Evolutionary conservation across 2,113 vertebrate species (phyloP).

Genomic region (Cricetomys ansorgei): DNA sequence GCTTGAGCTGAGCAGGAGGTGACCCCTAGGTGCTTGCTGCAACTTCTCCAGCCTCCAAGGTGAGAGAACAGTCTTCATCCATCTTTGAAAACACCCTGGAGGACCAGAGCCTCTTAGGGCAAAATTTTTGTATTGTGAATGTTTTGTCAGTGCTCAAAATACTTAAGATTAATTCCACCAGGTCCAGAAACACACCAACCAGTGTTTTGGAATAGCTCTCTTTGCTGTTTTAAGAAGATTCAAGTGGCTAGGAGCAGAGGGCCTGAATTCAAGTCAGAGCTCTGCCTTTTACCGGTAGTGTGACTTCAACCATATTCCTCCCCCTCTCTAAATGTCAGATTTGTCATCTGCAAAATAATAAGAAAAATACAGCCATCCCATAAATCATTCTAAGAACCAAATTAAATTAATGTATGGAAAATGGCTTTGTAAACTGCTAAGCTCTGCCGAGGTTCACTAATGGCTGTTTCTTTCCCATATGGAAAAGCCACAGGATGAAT

Average conservation of each 20-base stretch:
- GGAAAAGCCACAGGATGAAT: constrained; percentile 76
- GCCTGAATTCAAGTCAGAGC: neutral
- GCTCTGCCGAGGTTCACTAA: constrained; percentile 62
- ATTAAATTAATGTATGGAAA: constrained; percentile 79
- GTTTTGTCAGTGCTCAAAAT: constrained; percentile 11
- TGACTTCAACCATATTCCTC: constrained; percentile 43
- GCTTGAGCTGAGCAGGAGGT: neutral
- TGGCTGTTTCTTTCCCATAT: constrained; percentile 57
- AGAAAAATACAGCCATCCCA: constrained; percentile 49
- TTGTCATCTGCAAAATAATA: constrained; percentile 60
- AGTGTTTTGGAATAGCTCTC: neutral
- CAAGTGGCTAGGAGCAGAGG: neutral
- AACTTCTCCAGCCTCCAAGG: neutral
- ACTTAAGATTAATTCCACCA: neutral
- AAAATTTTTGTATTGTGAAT: constrained; percentile 5
- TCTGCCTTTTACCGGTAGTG: constrained; percentile 22
- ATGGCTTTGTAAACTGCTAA: constrained; percentile 74
- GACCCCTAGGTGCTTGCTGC: neutral
- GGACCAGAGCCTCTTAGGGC: neutral
- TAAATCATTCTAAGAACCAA: constrained; percentile 75
- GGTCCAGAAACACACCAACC: neutral
- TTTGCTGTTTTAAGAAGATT: neutral
- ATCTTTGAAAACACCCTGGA: neutral
- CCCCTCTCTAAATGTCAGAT: constrained; percentile 44
- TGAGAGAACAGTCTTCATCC: neutral